Evolutionary conservation across 92 coral and sea anemone species (phyloP).

Genomic region (Siderastrea radians): DNA sequence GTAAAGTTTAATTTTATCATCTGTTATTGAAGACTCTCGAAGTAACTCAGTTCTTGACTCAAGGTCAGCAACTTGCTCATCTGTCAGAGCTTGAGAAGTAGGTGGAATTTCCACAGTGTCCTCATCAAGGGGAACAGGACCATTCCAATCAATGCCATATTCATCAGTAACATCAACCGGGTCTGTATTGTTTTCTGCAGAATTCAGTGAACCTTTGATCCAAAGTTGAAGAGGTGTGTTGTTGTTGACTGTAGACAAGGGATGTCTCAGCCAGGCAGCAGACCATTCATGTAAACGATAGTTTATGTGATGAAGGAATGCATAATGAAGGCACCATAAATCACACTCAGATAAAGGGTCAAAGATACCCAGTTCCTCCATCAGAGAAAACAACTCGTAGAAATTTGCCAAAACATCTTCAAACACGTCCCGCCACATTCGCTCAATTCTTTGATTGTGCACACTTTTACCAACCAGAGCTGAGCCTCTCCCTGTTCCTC

Average conservation of each 20-base stretch:
- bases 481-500: slow-evolving; percentile 66
- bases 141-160: slow-evolving; percentile 64
- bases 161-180: slow-evolving; percentile 52
- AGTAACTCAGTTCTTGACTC: slow-evolving; percentile 44
- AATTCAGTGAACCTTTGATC: slow-evolving; percentile 67
- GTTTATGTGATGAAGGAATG: slow-evolving; percentile 61
- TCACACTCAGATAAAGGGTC: slow-evolving; percentile 60
- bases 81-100: slow-evolving; percentile 45
- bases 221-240: slow-evolving; percentile 61
- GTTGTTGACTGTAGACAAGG: slow-evolving; percentile 49
- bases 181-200: slow-evolving; percentile 59
- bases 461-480: slow-evolving; percentile 72
- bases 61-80: slow-evolving; percentile 40
- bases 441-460: slow-evolving; percentile 37
- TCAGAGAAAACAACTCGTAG: slow-evolving; percentile 54
- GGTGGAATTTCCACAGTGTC: slow-evolving; percentile 63
- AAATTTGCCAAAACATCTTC: slow-evolving; percentile 50
- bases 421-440: slow-evolving; percentile 67
- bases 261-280: slow-evolving; percentile 51
- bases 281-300: slow-evolving; percentile 59
- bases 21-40: slow-evolving; percentile 50
- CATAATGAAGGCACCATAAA: slow-evolving; percentile 62
- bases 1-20: slow-evolving; percentile 65
- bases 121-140: slow-evolving; percentile 61
- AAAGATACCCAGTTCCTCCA: slow-evolving; percentile 61